phyloP scores from a whole-genome alignment of 2,888 invertebrate genomes.

The Cheilosia vernalis region DNA sequence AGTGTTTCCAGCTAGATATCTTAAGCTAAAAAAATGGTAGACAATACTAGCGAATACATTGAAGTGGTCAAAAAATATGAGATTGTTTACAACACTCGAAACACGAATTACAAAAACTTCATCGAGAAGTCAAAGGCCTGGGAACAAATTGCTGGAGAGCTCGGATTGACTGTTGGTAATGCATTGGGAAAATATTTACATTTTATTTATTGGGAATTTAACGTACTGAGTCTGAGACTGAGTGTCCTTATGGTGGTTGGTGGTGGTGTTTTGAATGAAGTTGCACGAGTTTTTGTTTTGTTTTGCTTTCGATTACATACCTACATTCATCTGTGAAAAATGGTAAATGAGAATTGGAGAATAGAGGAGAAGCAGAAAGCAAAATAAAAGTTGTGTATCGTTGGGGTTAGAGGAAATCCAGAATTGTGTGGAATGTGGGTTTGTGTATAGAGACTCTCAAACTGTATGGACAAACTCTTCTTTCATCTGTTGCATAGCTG shows the following conservation, averaged over 20 bases:
- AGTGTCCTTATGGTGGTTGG: not conserved
- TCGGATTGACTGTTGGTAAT: slow-evolving; percentile 82
- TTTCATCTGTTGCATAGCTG: slow-evolving; percentile 69
- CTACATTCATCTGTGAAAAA: slow-evolving; percentile 11
- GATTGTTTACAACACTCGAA: slow-evolving; percentile 82
- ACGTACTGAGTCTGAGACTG: too few relatives aligned
- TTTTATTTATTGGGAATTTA: slow-evolving; percentile 10
- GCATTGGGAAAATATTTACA: not conserved
- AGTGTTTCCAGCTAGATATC: not conserved
- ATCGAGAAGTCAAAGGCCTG: slow-evolving; percentile 82
- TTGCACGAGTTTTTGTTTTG: slow-evolving; percentile 59
- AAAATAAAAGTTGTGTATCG: slow-evolving; percentile 5
- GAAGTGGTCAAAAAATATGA: slow-evolving; percentile 83
- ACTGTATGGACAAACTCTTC: slow-evolving; percentile 47
- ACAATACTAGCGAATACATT: slow-evolving; percentile 82
- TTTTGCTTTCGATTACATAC: slow-evolving; percentile 49
- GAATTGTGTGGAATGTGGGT: slow-evolving; percentile 49
- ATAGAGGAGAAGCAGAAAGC: slow-evolving; percentile 20
- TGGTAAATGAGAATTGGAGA: slow-evolving; percentile 5
- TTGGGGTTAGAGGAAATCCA: slow-evolving; percentile 19
- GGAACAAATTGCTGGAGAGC: slow-evolving; percentile 82
- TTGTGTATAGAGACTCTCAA: slow-evolving; percentile 40
- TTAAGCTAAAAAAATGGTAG: slow-evolving; percentile 64
- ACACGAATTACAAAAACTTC: slow-evolving; percentile 83
- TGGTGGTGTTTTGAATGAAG: slow-evolving; percentile 45